Base-by-base conservation (phyloP, 2,113 vertebrate genomes). In the Lycaon pictus region DNA sequence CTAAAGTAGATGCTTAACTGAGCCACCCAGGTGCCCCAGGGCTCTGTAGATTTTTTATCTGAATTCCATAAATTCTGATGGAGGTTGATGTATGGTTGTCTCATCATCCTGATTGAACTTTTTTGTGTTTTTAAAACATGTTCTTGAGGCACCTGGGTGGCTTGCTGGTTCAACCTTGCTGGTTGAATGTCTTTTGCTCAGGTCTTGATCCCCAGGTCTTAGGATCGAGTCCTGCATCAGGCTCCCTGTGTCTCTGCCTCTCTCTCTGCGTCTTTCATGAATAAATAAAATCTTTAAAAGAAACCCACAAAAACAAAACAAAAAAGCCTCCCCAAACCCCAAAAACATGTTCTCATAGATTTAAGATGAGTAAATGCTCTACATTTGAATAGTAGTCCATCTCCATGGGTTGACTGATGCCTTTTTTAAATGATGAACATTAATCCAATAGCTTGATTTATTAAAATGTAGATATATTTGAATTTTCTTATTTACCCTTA, bases 281-380 rank as follows among this genome's bases (percentile, higher is more conserved):
- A 43, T 43, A 43, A 43, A 43, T 43, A 43, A 43, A 43, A 43
- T 43, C 43, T 43, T 43, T 7, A 43, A 43, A 43, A 43, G 37
- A 43, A 43, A 43, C 7, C 43, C 43, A 43, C 43, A 43, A 43
- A 43, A 43, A 43, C 43, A 43, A 43, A 43, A 43, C 43, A 43
- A 43, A 43, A 43, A 43, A 43, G 43, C 43, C 43, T 43, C 43
- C 43, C 43, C 43, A 43, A 43, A 43, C 43, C 43, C 43, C 43
- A 43, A 94, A 92, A 92, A 87, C 6, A 27, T 48, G 51, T n/a
- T 84, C 55, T 87, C 43, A 62, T n/a, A 56, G 71, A 63, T 86
- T 86, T 94, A 94, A 85, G 22, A n/a, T 87, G 37, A 89, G 10
- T 83, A 72, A 95, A 60, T 92, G 56, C 29, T 88, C 58, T 93